Percentiles rank a stretch among this genome's conserved stretches.
phyloP scores from a whole-genome alignment of 1,140 invertebrate species.

The Mamestra configurata region DNA sequence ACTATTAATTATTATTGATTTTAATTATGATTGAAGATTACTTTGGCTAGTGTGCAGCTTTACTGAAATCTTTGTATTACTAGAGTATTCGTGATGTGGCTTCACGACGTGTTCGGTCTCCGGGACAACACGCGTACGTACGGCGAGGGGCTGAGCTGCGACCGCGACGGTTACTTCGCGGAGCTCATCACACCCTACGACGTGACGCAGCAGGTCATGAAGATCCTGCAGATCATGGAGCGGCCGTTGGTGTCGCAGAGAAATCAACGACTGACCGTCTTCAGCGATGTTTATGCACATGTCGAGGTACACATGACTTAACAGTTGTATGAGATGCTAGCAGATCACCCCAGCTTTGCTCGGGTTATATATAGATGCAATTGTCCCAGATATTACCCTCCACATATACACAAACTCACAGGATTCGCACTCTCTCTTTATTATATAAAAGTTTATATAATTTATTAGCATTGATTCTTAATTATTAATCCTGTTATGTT shows the following conservation, averaged over 20 bases:
- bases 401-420: too few species aligned
- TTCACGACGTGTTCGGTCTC: constrained; percentile 76
- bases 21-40: too few species aligned
- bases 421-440: too few species aligned
- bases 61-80: background rate
- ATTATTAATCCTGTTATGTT: too few species aligned
- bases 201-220: constrained; percentile 80
- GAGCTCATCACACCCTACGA: constrained; percentile 74
- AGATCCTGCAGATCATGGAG: constrained; percentile 76
- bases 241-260: constrained; percentile 77
- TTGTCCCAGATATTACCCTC: too few species aligned
- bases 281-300: constrained; percentile 81
- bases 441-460: too few species aligned
- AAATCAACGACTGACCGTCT: constrained; percentile 66
- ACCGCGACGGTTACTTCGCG: constrained; percentile 76
- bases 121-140: constrained; percentile 72
- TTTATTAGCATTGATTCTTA: too few species aligned
- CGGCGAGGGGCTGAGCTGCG: constrained; percentile 71
- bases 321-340: too few species aligned
- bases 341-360: too few species aligned
- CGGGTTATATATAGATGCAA: too few species aligned
- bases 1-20: too few species aligned
- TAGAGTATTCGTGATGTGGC: constrained; percentile 80
- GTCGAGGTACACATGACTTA: constrained; percentile 71
- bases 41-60: too few species aligned